Evolutionary conservation across 1,140 invertebrate species (phyloP).

Genomic region (Drosophila bocki): DNA sequence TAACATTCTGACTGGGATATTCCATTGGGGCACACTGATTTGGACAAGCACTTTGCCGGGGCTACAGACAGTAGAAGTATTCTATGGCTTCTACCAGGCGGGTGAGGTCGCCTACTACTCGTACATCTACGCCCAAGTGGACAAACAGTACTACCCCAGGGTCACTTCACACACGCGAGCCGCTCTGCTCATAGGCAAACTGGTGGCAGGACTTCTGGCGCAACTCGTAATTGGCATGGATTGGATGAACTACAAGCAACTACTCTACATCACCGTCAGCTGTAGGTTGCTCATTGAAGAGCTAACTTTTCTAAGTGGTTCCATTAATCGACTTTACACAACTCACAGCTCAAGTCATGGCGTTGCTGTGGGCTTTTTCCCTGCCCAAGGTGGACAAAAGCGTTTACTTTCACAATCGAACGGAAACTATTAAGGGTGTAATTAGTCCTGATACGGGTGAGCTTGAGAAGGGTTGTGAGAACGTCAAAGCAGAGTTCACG

Average conservation of each 20-base stretch:
- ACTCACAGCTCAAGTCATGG: conserved; percentile 88
- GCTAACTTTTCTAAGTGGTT: no score
- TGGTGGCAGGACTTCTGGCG: conserved; percentile 87
- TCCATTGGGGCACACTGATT: conserved; percentile 90
- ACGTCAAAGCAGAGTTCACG: background rate
- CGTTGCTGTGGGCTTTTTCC: conserved; percentile 90
- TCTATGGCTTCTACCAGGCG: conserved; percentile 94
- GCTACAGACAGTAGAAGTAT: conserved; percentile 88
- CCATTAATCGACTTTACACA: background rate
- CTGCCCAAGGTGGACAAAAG: conserved; percentile 91
- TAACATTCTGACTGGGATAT: conserved; percentile 90
- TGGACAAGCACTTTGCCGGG: conserved; percentile 88
- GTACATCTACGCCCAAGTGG: conserved; percentile 97
- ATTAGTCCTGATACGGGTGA: background rate
- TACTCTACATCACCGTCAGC: conserved; percentile 90
- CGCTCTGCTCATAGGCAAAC: conserved; percentile 89
- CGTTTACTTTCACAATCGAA: conserved; percentile 91
- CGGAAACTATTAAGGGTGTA: background rate
- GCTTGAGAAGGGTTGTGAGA: conserved; percentile 7
- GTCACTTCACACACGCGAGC: conserved; percentile 91
- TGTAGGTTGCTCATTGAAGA: conserved; percentile 82
- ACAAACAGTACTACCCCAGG: conserved; percentile 89
- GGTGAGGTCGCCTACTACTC: conserved; percentile 96
- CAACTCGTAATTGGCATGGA: conserved; percentile 88
- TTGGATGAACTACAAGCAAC: conserved; percentile 88